Conservation (phyloP, 2,888 invertebrate genomes). For the Nomada goodeniana region DNA sequence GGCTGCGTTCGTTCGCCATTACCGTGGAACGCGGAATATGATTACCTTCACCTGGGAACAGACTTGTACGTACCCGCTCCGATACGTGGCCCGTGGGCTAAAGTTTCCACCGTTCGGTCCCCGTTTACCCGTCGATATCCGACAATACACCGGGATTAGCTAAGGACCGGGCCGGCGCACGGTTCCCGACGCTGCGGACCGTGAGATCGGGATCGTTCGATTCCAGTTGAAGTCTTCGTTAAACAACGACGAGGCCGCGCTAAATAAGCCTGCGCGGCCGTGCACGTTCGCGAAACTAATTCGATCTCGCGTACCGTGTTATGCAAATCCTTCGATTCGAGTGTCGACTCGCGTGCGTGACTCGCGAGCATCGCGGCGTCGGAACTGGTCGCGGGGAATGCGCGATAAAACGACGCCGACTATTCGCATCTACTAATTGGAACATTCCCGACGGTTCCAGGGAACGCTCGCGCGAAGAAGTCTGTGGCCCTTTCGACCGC, state of each 20-base stretch:
- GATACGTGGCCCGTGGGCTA: slow-evolving; percentile 63
- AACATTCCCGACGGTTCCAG: slow-evolving; percentile 42
- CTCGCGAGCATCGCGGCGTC: slow-evolving; percentile 2
- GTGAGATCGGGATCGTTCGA: slow-evolving; percentile 51
- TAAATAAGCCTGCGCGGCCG: too few species aligned
- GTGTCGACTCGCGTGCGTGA: slow-evolving; percentile 31
- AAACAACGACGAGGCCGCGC: slow-evolving; percentile 18
- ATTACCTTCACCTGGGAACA: slow-evolving; percentile 79
- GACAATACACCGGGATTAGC: slow-evolving; percentile 51
- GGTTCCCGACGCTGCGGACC: slow-evolving; percentile 34
- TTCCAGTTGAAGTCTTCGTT: slow-evolving; percentile 2
- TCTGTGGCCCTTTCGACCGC: slow-evolving; percentile 4
- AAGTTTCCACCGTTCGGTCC: slow-evolving; percentile 57
- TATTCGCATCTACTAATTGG: slow-evolving; percentile 45
- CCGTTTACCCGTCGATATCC: slow-evolving; percentile 57
- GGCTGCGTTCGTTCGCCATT: slow-evolving; percentile 81
- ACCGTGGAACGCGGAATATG: slow-evolving; percentile 83
- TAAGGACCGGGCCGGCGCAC: slow-evolving; percentile 29
- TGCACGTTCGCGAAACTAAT: slow-evolving; percentile 49
- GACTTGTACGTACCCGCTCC: slow-evolving; percentile 56
- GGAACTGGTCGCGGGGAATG: slow-evolving; percentile 37
- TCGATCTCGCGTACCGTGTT: slow-evolving; percentile 57
- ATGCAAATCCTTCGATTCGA: slow-evolving; percentile 56
- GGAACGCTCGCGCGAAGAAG: background rate
- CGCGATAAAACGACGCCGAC: slow-evolving; percentile 28